phyloP scores from a whole-genome alignment of 92 coral and sea anemone genomes.

The Actinernus sp. region DNA sequence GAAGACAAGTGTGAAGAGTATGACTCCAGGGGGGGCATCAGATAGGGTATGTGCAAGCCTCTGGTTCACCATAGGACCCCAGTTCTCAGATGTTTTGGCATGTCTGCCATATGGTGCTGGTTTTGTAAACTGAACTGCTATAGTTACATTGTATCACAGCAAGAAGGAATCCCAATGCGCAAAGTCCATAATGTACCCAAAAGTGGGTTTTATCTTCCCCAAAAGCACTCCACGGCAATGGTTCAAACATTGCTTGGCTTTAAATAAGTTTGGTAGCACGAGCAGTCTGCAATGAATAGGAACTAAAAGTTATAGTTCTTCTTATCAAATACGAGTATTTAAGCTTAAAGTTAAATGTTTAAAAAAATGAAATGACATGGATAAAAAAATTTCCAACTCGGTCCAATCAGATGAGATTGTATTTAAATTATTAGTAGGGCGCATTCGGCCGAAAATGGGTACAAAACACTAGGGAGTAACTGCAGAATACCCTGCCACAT shows the following conservation, averaged over 20 bases:
- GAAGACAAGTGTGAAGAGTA: constrained; percentile 48
- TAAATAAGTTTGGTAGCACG: too few relatives aligned
- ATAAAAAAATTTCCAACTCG: too few relatives aligned
- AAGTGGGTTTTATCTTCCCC: constrained; percentile 35
- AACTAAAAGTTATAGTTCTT: too few relatives aligned
- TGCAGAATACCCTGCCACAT: too few relatives aligned
- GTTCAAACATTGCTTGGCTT: constrained; percentile 13
- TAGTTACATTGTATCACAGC: constrained; percentile 47
- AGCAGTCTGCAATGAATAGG: too few relatives aligned
- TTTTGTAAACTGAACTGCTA: constrained; percentile 40
- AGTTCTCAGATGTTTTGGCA: constrained; percentile 10
- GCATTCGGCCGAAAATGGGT: too few relatives aligned
- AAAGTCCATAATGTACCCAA: constrained; percentile 70
- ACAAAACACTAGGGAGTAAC: too few relatives aligned
- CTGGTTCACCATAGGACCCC: constrained; percentile 63
- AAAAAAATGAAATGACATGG: too few relatives aligned
- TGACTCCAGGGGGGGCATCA: constrained; percentile 63
- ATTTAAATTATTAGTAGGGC: too few relatives aligned
- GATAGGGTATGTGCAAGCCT: constrained; percentile 58
- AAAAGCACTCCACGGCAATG: constrained; percentile 68
- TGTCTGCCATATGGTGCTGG: constrained; percentile 75
- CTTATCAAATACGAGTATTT: too few relatives aligned
- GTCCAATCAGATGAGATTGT: too few relatives aligned
- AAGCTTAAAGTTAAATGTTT: too few relatives aligned
- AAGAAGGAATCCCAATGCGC: constrained; percentile 50